phyloP scores from a whole-genome alignment of 2,888 invertebrate genomes.

The Petrolisthes manimaculis region DNA sequence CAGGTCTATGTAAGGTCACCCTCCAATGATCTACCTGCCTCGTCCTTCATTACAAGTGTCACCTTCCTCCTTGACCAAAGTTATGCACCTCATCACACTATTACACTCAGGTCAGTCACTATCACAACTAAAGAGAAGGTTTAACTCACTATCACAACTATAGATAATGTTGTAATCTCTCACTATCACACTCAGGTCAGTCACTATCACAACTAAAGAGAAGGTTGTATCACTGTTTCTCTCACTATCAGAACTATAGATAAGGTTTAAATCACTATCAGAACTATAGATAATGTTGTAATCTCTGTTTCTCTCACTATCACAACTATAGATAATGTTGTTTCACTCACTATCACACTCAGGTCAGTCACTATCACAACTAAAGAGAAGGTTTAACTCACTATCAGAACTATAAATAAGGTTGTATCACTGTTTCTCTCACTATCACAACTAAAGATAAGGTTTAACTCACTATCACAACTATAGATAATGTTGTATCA shows the following conservation, averaged over 20 bases:
- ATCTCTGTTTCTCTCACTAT: not conserved
- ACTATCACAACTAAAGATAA: too few species aligned
- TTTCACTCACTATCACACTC: too few species aligned
- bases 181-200: too few species aligned
- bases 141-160: not conserved
- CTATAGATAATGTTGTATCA: too few species aligned
- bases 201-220: too few species aligned
- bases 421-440: too few species aligned
- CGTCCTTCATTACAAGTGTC: constrained; percentile 44
- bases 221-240: not conserved
- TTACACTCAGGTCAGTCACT: constrained; percentile 44
- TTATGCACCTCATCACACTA: constrained; percentile 54
- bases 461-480: not conserved
- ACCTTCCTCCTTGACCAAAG: constrained; percentile 53
- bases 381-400: not conserved
- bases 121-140: too few species aligned
- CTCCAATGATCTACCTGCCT: constrained; percentile 12
- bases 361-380: too few species aligned
- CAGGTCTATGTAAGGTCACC: constrained; percentile 53
- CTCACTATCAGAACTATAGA: not conserved
- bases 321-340: too few species aligned
- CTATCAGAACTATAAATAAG: too few species aligned
- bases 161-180: too few species aligned
- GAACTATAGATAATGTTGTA: not conserved
- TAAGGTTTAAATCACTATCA: too few species aligned